Evolutionary conservation across 2,888 invertebrate species (phyloP), one percentile per base, ranked within the genome.

Genomic region (Aradus depressus): DNA sequence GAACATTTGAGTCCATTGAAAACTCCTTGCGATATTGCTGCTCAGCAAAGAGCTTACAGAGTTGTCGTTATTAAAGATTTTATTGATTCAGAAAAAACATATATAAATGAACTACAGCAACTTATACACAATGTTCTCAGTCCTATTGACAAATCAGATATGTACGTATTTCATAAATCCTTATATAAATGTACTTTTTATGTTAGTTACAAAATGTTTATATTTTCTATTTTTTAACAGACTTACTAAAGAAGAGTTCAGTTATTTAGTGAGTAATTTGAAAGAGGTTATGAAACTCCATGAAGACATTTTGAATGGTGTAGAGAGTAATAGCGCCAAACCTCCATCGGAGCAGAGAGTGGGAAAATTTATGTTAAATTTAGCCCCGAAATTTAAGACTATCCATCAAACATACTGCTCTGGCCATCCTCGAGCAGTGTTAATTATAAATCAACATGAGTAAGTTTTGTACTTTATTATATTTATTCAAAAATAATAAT

Each of bases 381-480:
- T 83, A 70, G 89, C 89, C 3, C 80, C 86, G 18, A 76, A 77
- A 64, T 76, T 90, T 60, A 91, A 93, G 70, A 72, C 75, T 59
- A 81, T 91, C 10, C 91, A 96, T 67, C 81, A 84, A 63, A 74
- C 76, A 12, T 98, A 97, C 68, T 96, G 96, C 70, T 79, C 83
- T 51, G 81, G 89, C 59, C 97, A 98, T 75, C 97, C 97, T 1
- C 80, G 81, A 68, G 95, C 95, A 58, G 93, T 93, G 41, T 86
- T 87, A 65, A 81, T 96, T 61, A 75, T 98, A 61, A 93, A 93
- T 68, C 86, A 86, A 67, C 86, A 87, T 67, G 90, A 87, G 92
- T 93, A 70, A 72, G 77, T 70, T 6, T 31, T 44, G 23, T 43
- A 14, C 6, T n/a, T 35, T 5, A 10, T 10, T 35, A 6, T 35